Evolutionary conservation across 2,888 invertebrate genomes (phyloP), one percentile per base, ranked within the genome.

Genomic region (Crioceris asparagi): DNA sequence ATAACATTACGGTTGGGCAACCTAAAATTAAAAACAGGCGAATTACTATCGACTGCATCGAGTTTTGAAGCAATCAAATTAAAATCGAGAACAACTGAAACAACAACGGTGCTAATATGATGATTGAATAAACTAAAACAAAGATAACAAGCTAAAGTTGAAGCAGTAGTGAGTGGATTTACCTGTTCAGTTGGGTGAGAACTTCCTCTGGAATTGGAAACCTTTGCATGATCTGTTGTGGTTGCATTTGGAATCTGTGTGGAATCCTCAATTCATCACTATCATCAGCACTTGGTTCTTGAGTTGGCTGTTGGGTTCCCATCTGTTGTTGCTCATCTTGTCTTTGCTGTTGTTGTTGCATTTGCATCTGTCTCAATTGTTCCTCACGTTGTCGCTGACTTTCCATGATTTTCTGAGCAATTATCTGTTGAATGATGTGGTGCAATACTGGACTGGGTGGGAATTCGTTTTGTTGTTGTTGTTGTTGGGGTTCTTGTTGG

Each of bases 131-230:
- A n/a, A n/a, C n/a, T n/a, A n/a, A n/a, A n/a, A n/a, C n/a, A n/a
- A n/a, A n/a, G n/a, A n/a, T n/a, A n/a, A n/a, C n/a, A n/a, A n/a
- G n/a, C n/a, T n/a, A n/a, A n/a, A n/a, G n/a, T n/a, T n/a, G n/a
- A n/a, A n/a, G n/a, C n/a, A n/a, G n/a, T n/a, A n/a, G n/a, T n/a
- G 10, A 29, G 14, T 3, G 15, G 23, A 25, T 16, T 30, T 43
- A 50, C 51, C 64, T 56, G 46, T 64, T 63, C 33, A 65, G 52
- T 43, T 65, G 62, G 21, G 58, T 67, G 46, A 60, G 59, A 52
- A 59, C 64, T 48, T 64, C 62, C 49, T 64, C 65, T 5, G 65
- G 65, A 38, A 72, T 63, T 21, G 70, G 70, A 44, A 72, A 55
- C 44, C 68, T 65, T 45, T 43, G 45, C 2, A 35, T 42, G 11